Conservation (phyloP, 2,113 vertebrate genomes). For the Melospiza georgiana region DNA sequence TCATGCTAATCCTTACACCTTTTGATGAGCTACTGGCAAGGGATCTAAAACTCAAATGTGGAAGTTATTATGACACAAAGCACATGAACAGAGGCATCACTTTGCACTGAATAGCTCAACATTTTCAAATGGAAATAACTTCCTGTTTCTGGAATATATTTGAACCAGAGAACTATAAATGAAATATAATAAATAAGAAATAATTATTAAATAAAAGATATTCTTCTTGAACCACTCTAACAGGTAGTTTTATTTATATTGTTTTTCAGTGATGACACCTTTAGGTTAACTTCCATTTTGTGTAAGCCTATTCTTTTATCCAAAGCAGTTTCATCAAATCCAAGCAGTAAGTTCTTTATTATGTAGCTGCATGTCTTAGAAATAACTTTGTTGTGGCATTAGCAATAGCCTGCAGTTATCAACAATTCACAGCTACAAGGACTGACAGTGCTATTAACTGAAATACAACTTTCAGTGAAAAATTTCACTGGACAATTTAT, state of each 20-base stretch:
- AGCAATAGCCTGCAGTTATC: background rate
- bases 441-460: background rate
- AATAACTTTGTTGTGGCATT: background rate
- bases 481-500: background rate
- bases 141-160: background rate
- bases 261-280: background rate
- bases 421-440: background rate
- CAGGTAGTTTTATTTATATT: background rate
- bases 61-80: background rate
- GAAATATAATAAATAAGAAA: background rate
- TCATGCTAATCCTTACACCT: background rate
- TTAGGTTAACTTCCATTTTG: background rate
- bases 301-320: background rate
- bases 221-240: background rate
- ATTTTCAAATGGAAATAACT: background rate
- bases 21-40: background rate
- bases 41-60: background rate
- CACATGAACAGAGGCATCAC: background rate
- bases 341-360: background rate
- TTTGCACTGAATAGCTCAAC: background rate
- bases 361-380: background rate
- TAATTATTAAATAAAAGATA: background rate
- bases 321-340: background rate
- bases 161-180: background rate
- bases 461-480: background rate